Percentiles rank a stretch among this genome's conserved stretches.
Conservation (phyloP, 1,140 invertebrate genomes). For the Drosophila ananassae region DNA sequence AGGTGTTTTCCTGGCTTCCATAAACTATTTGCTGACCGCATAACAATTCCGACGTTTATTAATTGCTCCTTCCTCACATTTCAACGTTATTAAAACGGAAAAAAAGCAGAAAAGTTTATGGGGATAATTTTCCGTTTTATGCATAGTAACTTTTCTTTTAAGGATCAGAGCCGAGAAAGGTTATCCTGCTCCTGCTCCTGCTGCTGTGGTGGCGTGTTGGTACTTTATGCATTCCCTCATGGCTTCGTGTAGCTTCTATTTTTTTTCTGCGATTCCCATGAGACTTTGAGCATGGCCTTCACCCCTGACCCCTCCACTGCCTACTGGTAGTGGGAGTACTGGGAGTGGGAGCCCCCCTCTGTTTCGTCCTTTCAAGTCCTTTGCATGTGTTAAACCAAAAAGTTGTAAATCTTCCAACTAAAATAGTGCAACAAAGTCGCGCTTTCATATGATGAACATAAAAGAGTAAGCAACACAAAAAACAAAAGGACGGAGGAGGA, state of each 20-base stretch:
- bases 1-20: not conserved
- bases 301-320: constrained; percentile 10
- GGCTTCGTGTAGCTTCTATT: constrained; percentile 35
- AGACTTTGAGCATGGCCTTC: constrained; percentile 43
- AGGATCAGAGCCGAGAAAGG: constrained; percentile 23
- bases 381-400: constrained; percentile 63
- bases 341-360: not conserved
- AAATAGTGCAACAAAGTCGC: constrained; percentile 78
- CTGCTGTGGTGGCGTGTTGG: not conserved
- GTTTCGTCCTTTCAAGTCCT: not conserved
- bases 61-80: constrained; percentile 19
- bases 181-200: constrained; percentile 1
- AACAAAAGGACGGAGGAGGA: constrained; percentile 1
- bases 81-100: not conserved
- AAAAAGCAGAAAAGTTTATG: constrained; percentile 24
- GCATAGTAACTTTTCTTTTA: constrained; percentile 51
- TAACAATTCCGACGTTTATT: constrained; percentile 15
- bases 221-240: constrained; percentile 32
- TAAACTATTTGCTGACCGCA: constrained; percentile 36
- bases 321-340: not conserved
- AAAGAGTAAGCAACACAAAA: constrained; percentile 54
- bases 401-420: constrained; percentile 74
- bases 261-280: constrained; percentile 24
- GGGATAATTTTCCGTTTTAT: constrained; percentile 45
- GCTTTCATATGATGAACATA: constrained; percentile 69